Conservation (phyloP, 2,888 invertebrate genomes). For the Brachypalpus laphriformis region DNA sequence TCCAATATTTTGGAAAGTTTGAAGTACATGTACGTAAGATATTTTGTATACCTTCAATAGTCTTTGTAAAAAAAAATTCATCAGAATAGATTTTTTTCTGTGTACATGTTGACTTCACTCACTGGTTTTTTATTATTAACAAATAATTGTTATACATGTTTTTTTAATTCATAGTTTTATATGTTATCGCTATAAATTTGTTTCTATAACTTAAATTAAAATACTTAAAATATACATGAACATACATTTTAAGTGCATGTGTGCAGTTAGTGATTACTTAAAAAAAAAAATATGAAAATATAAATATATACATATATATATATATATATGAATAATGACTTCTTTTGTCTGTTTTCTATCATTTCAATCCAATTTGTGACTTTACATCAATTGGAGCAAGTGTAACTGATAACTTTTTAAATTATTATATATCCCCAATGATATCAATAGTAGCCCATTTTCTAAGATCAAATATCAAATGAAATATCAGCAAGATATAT, state of each 20-base stretch:
- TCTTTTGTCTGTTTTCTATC: not conserved
- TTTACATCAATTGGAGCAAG: too few species aligned
- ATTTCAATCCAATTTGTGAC: not conserved
- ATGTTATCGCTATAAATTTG: slow-evolving; percentile 20
- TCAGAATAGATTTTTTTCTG: slow-evolving; percentile 15
- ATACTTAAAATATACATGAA: not conserved
- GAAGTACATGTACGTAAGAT: slow-evolving; percentile 9
- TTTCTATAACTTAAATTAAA: slow-evolving; percentile 8
- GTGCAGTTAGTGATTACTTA: slow-evolving; percentile 27
- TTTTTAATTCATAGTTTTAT: slow-evolving; percentile 10
- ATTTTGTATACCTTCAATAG: not conserved
- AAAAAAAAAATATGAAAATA: not conserved
- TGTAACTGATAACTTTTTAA: too few species aligned
- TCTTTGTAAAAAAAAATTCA: not conserved
- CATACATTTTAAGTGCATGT: slow-evolving; percentile 15
- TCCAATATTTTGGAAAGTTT: not conserved
- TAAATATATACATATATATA: not conserved
- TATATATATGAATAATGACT: not conserved
- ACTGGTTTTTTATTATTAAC: slow-evolving; percentile 26
- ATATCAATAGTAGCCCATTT: too few species aligned
- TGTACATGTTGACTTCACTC: slow-evolving; percentile 8
- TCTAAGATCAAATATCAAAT: too few species aligned
- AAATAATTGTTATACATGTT: slow-evolving; percentile 10
- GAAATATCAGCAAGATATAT: too few species aligned
- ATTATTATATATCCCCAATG: too few species aligned